Percentiles rank a stretch among this genome's conserved stretches.
These are phyloP conservation scores for Xylocampa areola DNA, from an alignment of 2,888 invertebrate genomes.

Conservation along the genomic window DNA sequence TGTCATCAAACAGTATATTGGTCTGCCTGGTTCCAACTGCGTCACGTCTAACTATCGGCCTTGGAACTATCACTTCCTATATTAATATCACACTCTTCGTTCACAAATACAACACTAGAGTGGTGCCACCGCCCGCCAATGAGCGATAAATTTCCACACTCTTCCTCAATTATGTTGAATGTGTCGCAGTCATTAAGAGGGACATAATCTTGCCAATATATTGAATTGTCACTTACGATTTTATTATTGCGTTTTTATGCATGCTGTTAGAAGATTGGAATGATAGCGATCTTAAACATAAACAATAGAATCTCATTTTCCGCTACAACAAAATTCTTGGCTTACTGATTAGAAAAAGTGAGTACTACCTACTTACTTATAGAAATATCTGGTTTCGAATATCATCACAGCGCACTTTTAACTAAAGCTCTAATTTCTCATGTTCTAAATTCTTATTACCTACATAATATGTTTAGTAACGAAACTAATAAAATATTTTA, in stretches of 20 bases:
- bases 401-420: too few relatives aligned
- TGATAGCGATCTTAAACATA: too few relatives aligned
- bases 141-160: constrained; percentile 57
- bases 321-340: too few relatives aligned
- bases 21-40: constrained; percentile 31
- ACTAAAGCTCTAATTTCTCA: too few relatives aligned
- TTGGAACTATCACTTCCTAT: constrained; percentile 56
- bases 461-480: too few relatives aligned
- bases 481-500: too few relatives aligned
- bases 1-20: constrained; percentile 26
- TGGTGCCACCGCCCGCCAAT: constrained; percentile 45
- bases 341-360: too few relatives aligned
- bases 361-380: too few relatives aligned
- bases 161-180: constrained; percentile 62
- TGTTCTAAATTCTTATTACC: too few relatives aligned
- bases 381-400: too few relatives aligned
- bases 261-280: background rate
- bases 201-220: constrained; percentile 36
- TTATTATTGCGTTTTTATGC: constrained; percentile 5
- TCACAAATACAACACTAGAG: constrained; percentile 21
- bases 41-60: constrained; percentile 44
- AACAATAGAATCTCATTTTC: too few relatives aligned
- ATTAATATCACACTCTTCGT: constrained; percentile 42
- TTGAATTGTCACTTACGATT: constrained; percentile 19
- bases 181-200: constrained; percentile 37